Conservation (phyloP, 2,113 vertebrate species). For the Clarias magur region DNA sequence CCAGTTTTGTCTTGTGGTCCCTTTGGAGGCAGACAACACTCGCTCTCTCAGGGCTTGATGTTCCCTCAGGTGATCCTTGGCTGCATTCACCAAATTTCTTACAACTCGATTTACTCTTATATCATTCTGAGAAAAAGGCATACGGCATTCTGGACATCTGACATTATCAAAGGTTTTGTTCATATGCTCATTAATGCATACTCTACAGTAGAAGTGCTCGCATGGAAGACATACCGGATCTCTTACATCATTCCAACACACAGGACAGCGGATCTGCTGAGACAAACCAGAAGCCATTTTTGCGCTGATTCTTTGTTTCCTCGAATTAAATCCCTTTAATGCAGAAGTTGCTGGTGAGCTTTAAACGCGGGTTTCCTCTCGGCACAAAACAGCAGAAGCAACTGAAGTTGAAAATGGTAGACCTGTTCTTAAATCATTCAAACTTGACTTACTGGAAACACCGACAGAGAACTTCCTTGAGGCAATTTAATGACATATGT, state of each 20-base stretch:
- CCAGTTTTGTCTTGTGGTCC: neutral
- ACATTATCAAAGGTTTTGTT: neutral
- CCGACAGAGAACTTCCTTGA: slow-evolving; percentile 2
- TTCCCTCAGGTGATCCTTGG: slow-evolving; percentile 19
- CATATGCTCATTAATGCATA: slow-evolving; percentile 49
- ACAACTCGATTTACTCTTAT: slow-evolving; percentile 50
- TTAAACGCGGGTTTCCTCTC: neutral
- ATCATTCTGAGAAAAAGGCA: neutral
- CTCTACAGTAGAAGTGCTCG: slow-evolving; percentile 66
- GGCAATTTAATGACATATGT: neutral
- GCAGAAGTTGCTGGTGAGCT: neutral
- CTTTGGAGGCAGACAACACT: too few species aligned
- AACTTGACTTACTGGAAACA: neutral
- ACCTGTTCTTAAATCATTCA: neutral
- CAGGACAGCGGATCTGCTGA: slow-evolving; percentile 48
- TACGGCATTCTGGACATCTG: slow-evolving; percentile 57
- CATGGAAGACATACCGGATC: slow-evolving; percentile 65
- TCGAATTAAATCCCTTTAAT: neutral
- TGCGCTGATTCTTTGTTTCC: neutral
- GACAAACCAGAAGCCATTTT: slow-evolving; percentile 30
- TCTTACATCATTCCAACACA: slow-evolving; percentile 61
- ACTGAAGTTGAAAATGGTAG: neutral
- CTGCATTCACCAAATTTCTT: slow-evolving; percentile 49
- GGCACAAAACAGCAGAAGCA: neutral
- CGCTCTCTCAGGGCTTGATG: neutral